Evolutionary conservation across 2,888 invertebrate species (phyloP), one percentile per base, ranked within the genome.

Genomic region (Microctonus aethiopoides): DNA sequence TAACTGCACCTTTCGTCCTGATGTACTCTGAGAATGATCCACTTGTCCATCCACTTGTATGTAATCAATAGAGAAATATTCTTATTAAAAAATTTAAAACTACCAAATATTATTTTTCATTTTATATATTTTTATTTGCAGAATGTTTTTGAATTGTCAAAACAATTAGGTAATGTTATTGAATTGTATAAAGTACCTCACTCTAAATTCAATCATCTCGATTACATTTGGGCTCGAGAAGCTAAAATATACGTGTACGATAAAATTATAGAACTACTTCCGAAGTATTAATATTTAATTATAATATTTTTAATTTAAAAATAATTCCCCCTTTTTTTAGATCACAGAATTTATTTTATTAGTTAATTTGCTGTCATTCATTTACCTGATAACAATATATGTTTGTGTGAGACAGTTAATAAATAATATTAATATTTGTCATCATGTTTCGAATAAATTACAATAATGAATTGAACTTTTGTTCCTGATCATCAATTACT

Each of bases 1-100:
- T 81, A 20, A 57, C 69, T 9, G 63, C 76, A 46, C 80, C 80
- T 1, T 74, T 75, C 9, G 79, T 75, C 63, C 52, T 81, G 70
- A 73, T 80, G 71, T 80, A 80, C 61, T 77, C 77, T 16, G 65
- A 51, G 13, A 77, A 77, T 54, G 81, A 81, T 72, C 59, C 68
- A 11, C 56, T 81, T 13, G 71, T 76, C 46, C 59, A 69, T 9
- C 61, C 63, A 24, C 70, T 56, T 65, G 77, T 76, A 65, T 26
- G 20, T 11, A n/a, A 26, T 10, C 13, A 36, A 6, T 32, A 1
- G 5, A 20, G 2, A 26, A n/a, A 16, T 4, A n/a, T 16, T 16
- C 16, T 5, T 16, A 20, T 46, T 5, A 3, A 16, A 6, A 20
- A 46, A 4, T 7, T 16, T 5, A 2, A 7, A 6, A 16, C 16